Evolutionary conservation across 2,888 invertebrate genomes (phyloP), one percentile per base, ranked within the genome.

Genomic region (Serripes groenlandicus): DNA sequence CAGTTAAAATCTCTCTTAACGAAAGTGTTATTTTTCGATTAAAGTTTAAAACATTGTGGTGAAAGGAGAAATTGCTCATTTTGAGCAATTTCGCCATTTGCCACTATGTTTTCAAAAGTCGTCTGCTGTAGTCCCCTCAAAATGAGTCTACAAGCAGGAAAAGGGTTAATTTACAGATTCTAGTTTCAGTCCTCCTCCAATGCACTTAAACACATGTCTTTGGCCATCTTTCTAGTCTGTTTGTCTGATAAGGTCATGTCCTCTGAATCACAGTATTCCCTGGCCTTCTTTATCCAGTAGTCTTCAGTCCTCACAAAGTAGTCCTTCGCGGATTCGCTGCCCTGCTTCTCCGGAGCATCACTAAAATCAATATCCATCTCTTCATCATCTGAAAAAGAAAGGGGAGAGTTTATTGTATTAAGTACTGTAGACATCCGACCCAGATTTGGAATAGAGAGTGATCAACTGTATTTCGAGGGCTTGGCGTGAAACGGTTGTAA

Each of bases 241-340:
- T 91, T 91, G 5, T 88, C 89, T 11, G 91, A 89, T 30, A 93
- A 88, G 30, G 78, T 78, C 73, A 93, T 87, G 5, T 90, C 90
- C 83, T 93, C 93, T 64, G 90, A 88, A 81, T 91, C 90, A 79
- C 92, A 92, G 35, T 92, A 91, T 52, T 90, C 90, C 30, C 89
- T 83, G 7, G 93, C 94, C 72, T 92, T 90, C 30, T 82, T 70
- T 30, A 92, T 66, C 94, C 94, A 94, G 82, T 92, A 92, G 23
- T 91, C 92, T 69, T 91, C 89, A 5, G 92, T 93, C 23, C 94
- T 75, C 49, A 84, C 81, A 78, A 93, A 94, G 81, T 94, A 94
- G 34, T 91, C 91, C 26, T 88, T 85, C 4, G 88, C 70, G 1
- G 85, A 76, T 78, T 94, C 94, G 26, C 89, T 90, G 3, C 87